Conservation (phyloP, 2,113 vertebrate genomes). For the Corydoras maculifer region DNA sequence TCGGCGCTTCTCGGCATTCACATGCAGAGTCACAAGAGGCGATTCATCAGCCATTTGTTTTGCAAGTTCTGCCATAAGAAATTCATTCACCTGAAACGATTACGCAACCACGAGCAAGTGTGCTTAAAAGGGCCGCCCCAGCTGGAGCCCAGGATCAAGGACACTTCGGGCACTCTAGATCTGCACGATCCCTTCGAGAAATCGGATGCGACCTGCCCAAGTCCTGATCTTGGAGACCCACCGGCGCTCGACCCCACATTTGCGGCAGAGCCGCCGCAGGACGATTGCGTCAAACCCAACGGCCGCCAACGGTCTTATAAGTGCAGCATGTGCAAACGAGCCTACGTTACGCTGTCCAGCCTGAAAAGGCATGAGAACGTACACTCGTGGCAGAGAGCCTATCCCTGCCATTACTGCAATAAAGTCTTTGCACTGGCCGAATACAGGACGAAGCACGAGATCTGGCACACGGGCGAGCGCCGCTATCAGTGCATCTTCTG, state of each 20-base stretch:
- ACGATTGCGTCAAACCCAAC: no score
- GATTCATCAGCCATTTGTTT: conserved; percentile 71
- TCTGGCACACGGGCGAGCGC: conserved; percentile 96
- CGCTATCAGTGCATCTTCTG: conserved; percentile 98
- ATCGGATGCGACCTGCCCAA: conserved; percentile 1
- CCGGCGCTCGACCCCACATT: conserved; percentile 1
- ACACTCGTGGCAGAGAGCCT: conserved; percentile 93
- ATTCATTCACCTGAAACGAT: conserved; percentile 80
- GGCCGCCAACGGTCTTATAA: conserved; percentile 76
- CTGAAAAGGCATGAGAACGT: conserved; percentile 93
- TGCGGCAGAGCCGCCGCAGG: no score
- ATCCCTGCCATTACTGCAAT: conserved; percentile 96
- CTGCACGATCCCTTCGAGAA: conserved; percentile 32
- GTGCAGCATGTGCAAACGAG: conserved; percentile 87
- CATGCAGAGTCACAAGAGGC: conserved; percentile 77
- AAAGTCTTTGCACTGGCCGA: conserved; percentile 97
- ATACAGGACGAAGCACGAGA: conserved; percentile 94
- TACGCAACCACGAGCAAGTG: conserved; percentile 82
- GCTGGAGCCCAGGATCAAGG: conserved; percentile 41
- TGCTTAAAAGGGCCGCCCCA: conserved; percentile 61
- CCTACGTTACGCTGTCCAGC: conserved; percentile 91
- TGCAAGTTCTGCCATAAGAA: conserved; percentile 89
- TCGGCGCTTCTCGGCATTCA: conserved; percentile 71
- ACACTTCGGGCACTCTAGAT: conserved; percentile 36
- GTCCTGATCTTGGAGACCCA: conserved; percentile 25